Base-by-base conservation (phyloP, 2,113 vertebrate species). In the Labeo rohita region DNA sequence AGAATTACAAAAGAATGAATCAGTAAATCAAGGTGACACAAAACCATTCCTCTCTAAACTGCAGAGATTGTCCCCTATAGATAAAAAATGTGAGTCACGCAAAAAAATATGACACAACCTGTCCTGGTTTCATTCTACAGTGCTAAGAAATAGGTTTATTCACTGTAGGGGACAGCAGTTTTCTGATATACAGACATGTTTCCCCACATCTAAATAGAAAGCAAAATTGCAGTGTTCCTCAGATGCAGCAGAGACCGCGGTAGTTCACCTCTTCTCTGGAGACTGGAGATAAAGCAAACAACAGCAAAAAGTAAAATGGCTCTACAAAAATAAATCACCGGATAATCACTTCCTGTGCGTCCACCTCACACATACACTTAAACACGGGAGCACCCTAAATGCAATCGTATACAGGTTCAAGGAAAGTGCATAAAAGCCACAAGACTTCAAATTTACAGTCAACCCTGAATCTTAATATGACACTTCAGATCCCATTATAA, bases 251-350 rank as follows among this genome's bases (percentile, higher is more conserved):
- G 56, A 76, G 59, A 54, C 28, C n/a, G 9, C 10, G 1, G 9
- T 56, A 47, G 49, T 83, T 78, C n/a, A 66, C 10, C 65, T 47
- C 63, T 72, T 87, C 83, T 84, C 77, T 85, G 79, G 47, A 86
- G 75, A 59, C 13, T 45, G 21, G 63, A 83, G 83, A 87, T 87
- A 83, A 84, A 80, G 47, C 21, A 47, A 85, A 68, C 36, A 23
- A 75, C 45, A 47, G 45, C 61, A 86, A 74, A 81, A 80, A 75
- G 28, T 63, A 74, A 36, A 79, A 59, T 11, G 13, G 0, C 73
- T 49, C 28, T 9, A n/a, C n/a, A 84, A 85, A 81, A 87, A 89
- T 87, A 89, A 87, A 89, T 87, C 63, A 82, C 77, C 4, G 23
- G 8, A 82, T 76, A 54, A 70, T 87, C 56, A 84, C 63, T 52